Conservation (phyloP, 2,888 invertebrate genomes). For the Eupithecia subfuscata region DNA sequence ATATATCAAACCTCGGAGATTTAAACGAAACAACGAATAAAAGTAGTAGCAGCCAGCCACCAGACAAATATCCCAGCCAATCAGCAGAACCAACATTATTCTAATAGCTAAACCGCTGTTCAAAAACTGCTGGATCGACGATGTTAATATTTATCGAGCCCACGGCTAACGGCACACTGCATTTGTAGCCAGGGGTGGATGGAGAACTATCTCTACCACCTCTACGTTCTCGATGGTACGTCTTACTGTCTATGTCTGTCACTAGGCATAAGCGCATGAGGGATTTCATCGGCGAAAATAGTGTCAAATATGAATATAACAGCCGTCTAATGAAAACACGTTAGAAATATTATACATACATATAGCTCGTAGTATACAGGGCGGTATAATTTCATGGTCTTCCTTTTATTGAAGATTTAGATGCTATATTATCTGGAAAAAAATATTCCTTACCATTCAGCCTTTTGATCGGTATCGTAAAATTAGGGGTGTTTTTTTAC, state of each 20-base stretch:
- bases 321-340: too few relatives aligned
- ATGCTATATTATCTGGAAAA: too few relatives aligned
- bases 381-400: too few relatives aligned
- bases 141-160: conserved; percentile 40
- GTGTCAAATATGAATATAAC: too few relatives aligned
- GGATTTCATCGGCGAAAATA: neutral
- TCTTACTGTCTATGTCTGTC: too few relatives aligned
- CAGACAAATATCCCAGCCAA: conserved; percentile 19
- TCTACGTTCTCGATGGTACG: neutral
- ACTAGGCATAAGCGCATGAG: neutral
- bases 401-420: too few relatives aligned
- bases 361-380: neutral
- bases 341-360: too few relatives aligned
- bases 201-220: neutral
- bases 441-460: too few relatives aligned
- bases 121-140: conserved; percentile 20
- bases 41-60: conserved; percentile 6
- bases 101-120: conserved; percentile 23
- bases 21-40: neutral
- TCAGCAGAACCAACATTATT: conserved; percentile 30
- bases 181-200: neutral
- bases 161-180: neutral
- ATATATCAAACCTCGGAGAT: neutral
- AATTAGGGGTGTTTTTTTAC: too few relatives aligned
- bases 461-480: too few relatives aligned